Base-by-base conservation (phyloP, 2,113 vertebrate genomes). In the Xenopus tropicalis region DNA sequence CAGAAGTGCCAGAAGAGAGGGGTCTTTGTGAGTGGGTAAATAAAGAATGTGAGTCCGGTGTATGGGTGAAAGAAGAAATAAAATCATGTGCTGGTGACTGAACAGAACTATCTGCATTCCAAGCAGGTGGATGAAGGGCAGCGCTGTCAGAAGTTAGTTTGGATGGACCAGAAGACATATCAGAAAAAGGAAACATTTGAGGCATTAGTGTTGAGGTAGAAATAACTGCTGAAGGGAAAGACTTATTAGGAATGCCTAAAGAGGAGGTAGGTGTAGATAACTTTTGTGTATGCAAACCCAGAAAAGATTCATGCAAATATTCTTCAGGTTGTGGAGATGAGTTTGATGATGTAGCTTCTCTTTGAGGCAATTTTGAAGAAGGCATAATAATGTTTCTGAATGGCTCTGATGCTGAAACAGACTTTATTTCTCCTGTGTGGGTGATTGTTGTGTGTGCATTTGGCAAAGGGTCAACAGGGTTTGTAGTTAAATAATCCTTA, bases 211-310 rank as follows among this genome's bases (percentile, higher is more conserved):
- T 48, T 43, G 73, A 56, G 57, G 58, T 68, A 76, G 48, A 24
- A 23, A 22, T 20, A 56, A 44, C 58, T 59, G 14, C 24, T 54
- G 46, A 14, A 46, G 25, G 25, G 3, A 59, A 59, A 46, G 52
- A 4, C 19, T 46, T 43, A 48, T 17, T 43, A 58, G 65, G 25
- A 22, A 62, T 22, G 22, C 11, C n/a, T 54, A 59, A 29, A 62
- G 72, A 9, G 17, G 73, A 69, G 17, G 59, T 51, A 69, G 58
- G 52, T 46, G 46, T 13, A 63, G 66, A 10, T 21, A 66, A 62
- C 11, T 46, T 51, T 61, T 57, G 61, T 48, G 52, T 8, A 56
- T 4, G 16, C 5, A 37, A n/a, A 67, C 12, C 10, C 22, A 25
- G 19, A 56, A 7, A 4, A 63, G 42, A 43, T 13, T n/a, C 11